Evolutionary conservation across 2,888 invertebrate genomes (phyloP), one percentile per base, ranked within the genome.

Genomic region (Ametastegia equiseti): DNA sequence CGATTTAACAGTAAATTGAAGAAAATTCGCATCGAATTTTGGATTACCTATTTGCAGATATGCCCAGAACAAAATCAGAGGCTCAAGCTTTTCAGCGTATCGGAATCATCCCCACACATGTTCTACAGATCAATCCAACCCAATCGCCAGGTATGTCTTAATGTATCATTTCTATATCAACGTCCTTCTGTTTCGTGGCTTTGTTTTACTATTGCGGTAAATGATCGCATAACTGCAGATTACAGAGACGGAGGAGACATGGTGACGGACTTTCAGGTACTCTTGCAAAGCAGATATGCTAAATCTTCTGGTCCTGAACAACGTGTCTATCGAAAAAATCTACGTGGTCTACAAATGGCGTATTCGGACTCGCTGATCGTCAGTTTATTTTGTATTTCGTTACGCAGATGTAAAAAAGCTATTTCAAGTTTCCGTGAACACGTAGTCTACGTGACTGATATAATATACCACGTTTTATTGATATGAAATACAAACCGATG

Each of bases 61-160:
- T 93, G 81, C 92, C 94, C 4, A 92, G 91, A 85, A 92, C 88
- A 6, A 91, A 88, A 82, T 85, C 87, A 47, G 93, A 93, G 85
- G 94, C 93, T 1, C 91, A 90, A 83, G 88, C 89, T 47, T 86
- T 94, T 36, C 88, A 93, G 54, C 90, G 91, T 54, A 83, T 86
- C 3, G 93, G 93, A 2, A 91, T 94, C 77, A 86, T 93, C 79
- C 93, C 94, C 1, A 93, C 93, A 1, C 93, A 93, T 81, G 93
- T 93, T n/a, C 86, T 94, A 30, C 92, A 93, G 83, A 87, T 94
- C n/a, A 89, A 92, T 69, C 87, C 90, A 6, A 77, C 84, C 0
- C 65, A 63, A 27, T 71, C 80, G 6, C 60, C 23, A 50, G 82
- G 83, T 83, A 81, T 81, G 54, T 73, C 11, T 30, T 7, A 47